Percentiles rank a stretch among this genome's conserved stretches.
Evolutionary conservation across 2,113 vertebrate species (phyloP).

Genomic region (Phrynosoma blainvillii): DNA sequence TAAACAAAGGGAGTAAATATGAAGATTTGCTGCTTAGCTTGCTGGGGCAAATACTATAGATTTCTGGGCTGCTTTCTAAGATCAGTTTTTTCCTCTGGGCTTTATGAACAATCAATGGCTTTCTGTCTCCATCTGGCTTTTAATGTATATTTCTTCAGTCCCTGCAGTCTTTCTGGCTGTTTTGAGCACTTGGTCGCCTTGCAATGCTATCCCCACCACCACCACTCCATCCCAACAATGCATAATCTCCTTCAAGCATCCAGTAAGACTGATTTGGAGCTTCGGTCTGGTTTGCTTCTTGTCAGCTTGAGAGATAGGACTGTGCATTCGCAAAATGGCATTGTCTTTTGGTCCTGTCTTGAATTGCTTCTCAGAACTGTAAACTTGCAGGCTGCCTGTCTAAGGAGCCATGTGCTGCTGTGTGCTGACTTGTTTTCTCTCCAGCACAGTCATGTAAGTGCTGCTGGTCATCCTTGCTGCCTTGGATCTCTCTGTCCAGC

Average conservation of each 20-base stretch:
- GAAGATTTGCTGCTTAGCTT: background rate
- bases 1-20: background rate
- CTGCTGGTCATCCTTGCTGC: background rate
- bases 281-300: background rate
- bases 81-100: background rate
- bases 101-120: background rate
- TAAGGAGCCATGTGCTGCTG: background rate
- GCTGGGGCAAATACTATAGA: background rate
- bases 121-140: background rate
- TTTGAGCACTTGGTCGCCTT: background rate
- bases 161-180: background rate
- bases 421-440: background rate
- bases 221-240: background rate
- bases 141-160: background rate
- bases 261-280: background rate
- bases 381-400: background rate
- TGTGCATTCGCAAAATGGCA: background rate
- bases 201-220: no score
- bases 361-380: background rate
- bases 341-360: background rate
- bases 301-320: background rate
- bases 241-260: background rate
- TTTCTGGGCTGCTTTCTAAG: background rate
- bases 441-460: background rate
- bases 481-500: background rate